phyloP scores from a whole-genome alignment of 2,888 invertebrate genomes.

The Cryptosula pallasiana region DNA sequence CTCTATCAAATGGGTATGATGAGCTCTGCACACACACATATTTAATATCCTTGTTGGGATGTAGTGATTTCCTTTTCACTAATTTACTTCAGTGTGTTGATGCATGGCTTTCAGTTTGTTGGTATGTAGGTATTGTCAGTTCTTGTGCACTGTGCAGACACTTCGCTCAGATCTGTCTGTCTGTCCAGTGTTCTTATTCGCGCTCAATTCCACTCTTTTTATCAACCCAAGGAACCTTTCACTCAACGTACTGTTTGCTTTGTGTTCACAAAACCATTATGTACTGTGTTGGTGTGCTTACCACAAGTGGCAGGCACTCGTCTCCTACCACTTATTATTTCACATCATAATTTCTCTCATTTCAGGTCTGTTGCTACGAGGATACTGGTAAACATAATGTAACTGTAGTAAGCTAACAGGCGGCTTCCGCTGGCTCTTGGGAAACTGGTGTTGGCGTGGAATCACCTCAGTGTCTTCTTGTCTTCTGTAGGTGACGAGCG shows the following conservation, averaged over 20 bases:
- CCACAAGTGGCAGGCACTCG: too few species aligned
- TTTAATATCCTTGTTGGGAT: not conserved
- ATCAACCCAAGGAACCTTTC: too few species aligned
- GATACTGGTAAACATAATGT: not conserved
- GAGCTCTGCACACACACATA: not conserved
- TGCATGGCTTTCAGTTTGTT: constrained; percentile 18
- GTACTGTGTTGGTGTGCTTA: too few species aligned
- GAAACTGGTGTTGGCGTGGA: not conserved
- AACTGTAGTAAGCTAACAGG: constrained; percentile 2
- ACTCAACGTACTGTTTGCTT: too few species aligned
- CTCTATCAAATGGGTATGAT: not conserved
- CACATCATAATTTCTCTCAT: not conserved
- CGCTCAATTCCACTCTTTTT: too few species aligned
- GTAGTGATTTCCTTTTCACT: not conserved
- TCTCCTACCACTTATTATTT: too few species aligned
- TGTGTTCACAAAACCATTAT: too few species aligned
- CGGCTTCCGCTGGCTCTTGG: not conserved
- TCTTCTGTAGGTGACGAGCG: not conserved
- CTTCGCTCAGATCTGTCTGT: not conserved
- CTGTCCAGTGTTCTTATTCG: too few species aligned
- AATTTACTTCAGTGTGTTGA: constrained; percentile 20
- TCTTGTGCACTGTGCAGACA: not conserved
- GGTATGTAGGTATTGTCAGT: not conserved
- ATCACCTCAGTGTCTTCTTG: not conserved
- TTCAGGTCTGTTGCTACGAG: not conserved